Conservation (phyloP, 2,888 invertebrate genomes). For the Subacronicta megacephala region DNA sequence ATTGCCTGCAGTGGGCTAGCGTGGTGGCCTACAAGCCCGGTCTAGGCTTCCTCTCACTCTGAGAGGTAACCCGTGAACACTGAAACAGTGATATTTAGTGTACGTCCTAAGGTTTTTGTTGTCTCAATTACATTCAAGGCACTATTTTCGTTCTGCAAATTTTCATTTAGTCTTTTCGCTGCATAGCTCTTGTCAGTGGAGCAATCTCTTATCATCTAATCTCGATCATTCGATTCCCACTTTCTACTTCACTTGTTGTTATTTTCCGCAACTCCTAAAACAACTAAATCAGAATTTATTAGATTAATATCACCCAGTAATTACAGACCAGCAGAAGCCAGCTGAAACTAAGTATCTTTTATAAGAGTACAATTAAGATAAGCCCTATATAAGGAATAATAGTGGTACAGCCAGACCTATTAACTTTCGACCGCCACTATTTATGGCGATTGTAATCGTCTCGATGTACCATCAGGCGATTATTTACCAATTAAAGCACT, state of each 20-base stretch:
- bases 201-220: too few relatives aligned
- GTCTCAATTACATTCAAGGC: too few relatives aligned
- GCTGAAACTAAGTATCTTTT: conserved; percentile 63
- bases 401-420: conserved; percentile 55
- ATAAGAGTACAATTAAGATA: conserved; percentile 70
- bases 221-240: too few relatives aligned
- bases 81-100: too few relatives aligned
- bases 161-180: not conserved
- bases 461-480: conserved; percentile 43
- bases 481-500: conserved; percentile 59
- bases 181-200: too few relatives aligned
- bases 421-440: conserved; percentile 58
- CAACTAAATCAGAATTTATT: not conserved
- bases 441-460: conserved; percentile 57
- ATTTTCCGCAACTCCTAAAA: not conserved
- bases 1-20: too few relatives aligned
- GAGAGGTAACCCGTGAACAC: too few relatives aligned
- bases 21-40: too few relatives aligned
- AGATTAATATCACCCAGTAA: conserved; percentile 33
- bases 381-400: conserved; percentile 67
- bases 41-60: too few relatives aligned
- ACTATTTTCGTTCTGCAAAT: not conserved
- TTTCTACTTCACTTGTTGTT: not conserved
- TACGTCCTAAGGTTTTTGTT: too few relatives aligned
- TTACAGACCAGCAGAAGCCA: conserved; percentile 45